Percentiles rank a stretch among this genome's conserved stretches.
phyloP scores from a whole-genome alignment of 2,797 vertebrate genomes.

The Tangara arthus region DNA sequence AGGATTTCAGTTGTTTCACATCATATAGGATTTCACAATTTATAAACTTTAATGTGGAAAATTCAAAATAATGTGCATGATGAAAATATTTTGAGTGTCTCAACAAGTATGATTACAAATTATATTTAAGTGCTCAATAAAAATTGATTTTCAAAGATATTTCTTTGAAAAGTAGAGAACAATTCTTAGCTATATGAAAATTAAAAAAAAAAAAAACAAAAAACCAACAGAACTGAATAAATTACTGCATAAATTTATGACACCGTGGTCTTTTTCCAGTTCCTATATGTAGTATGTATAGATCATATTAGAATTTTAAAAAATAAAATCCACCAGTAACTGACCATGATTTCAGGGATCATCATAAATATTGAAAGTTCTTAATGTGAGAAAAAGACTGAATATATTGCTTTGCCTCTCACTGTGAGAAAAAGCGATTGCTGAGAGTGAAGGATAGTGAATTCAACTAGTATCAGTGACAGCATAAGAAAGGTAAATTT shows the following conservation, averaged over 20 bases:
- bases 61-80: background rate
- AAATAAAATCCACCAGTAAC: fast-evolving
- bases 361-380: background rate
- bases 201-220: background rate
- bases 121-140: background rate
- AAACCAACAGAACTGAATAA: background rate
- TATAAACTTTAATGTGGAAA: background rate
- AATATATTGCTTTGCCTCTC: background rate
- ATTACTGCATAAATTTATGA: background rate
- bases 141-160: background rate
- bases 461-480: background rate
- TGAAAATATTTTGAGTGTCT: background rate
- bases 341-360: background rate
- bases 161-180: background rate
- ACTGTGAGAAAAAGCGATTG: background rate
- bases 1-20: background rate
- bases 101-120: background rate
- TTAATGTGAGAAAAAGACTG: background rate
- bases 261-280: background rate
- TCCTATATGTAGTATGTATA: background rate
- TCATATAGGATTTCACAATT: background rate
- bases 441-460: background rate
- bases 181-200: background rate
- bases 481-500: background rate
- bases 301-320: background rate